Evolutionary conservation across 2,888 invertebrate species (phyloP).

Genomic region (Diaperis boleti): DNA sequence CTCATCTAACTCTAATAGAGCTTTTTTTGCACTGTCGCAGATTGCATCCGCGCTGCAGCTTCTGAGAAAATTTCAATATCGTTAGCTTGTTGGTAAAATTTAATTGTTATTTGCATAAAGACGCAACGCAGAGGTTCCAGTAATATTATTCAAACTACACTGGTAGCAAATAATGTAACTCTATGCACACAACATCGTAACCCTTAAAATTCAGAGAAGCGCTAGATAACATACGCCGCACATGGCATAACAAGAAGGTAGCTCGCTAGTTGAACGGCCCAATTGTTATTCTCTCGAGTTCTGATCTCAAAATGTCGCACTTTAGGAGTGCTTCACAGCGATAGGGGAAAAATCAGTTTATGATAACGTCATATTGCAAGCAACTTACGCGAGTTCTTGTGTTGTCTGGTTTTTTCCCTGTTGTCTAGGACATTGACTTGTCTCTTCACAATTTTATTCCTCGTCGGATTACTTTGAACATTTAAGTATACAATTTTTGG

Average conservation of each 20-base stretch:
- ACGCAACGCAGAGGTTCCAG: neutral
- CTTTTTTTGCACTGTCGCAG: neutral
- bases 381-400: too few relatives aligned
- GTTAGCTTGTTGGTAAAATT: conserved; percentile 7
- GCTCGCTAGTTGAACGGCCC: conserved; percentile 24
- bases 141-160: conserved; percentile 18
- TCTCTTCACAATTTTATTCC: too few relatives aligned
- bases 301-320: conserved; percentile 29
- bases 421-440: too few relatives aligned
- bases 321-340: conserved; percentile 7
- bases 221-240: conserved; percentile 45
- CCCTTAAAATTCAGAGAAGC: conserved; percentile 45
- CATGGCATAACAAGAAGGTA: conserved; percentile 45
- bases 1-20: neutral
- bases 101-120: conserved; percentile 27
- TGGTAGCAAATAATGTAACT: conserved; percentile 33
- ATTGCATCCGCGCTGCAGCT: neutral
- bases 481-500: too few relatives aligned
- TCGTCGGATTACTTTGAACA: too few relatives aligned
- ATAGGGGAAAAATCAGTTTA: conserved; percentile 20
- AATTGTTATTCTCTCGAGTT: conserved; percentile 36
- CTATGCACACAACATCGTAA: conserved; percentile 45
- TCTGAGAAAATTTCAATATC: conserved; percentile 21
- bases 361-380: conserved; percentile 1
- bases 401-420: too few relatives aligned